These are phyloP conservation scores for Andrena bicolor DNA, from an alignment of 2,888 invertebrate genomes.

Conservation along the genomic window DNA sequence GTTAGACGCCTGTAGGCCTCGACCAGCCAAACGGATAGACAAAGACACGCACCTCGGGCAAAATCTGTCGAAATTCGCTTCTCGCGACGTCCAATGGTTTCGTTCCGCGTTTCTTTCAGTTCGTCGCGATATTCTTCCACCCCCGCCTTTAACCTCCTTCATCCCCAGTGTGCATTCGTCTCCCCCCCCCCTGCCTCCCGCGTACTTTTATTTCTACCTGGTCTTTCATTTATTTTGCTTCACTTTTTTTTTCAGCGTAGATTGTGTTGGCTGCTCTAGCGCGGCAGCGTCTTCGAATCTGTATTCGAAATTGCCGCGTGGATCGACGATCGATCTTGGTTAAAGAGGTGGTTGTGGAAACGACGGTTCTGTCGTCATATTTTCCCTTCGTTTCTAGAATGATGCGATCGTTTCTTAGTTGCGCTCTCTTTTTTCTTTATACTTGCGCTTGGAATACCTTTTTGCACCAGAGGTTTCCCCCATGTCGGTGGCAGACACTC, in stretches of 20 bases:
- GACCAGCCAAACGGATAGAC: constrained; percentile 85
- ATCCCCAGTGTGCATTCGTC: neutral
- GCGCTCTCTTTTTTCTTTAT: neutral
- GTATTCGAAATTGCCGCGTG: neutral
- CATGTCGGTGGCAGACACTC: no score
- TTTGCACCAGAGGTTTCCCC: no score
- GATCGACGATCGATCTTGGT: neutral
- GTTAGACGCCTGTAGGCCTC: constrained; percentile 35
- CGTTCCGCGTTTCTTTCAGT: constrained; percentile 59
- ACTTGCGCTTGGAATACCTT: neutral
- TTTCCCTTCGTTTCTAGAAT: neutral
- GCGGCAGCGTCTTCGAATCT: constrained; percentile 20
- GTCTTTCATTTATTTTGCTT: constrained; percentile 6
- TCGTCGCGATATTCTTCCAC: constrained; percentile 5
- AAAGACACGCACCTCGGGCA: constrained; percentile 76
- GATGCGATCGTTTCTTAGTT: neutral
- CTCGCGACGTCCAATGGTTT: constrained; percentile 36
- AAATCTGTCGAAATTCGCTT: constrained; percentile 8
- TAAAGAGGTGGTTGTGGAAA: constrained; percentile 4
- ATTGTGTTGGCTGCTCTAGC: constrained; percentile 5
- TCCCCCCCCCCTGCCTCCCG: no score
- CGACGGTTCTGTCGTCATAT: neutral
- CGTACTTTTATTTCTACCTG: neutral
- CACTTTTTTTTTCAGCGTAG: constrained; percentile 11
- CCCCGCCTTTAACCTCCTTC: neutral